A percentile compares a stretch with the other conserved stretches of the same genome.
Evolutionary conservation across 2,797 vertebrate genomes (phyloP).

Genomic region (Chelonia mydas): DNA sequence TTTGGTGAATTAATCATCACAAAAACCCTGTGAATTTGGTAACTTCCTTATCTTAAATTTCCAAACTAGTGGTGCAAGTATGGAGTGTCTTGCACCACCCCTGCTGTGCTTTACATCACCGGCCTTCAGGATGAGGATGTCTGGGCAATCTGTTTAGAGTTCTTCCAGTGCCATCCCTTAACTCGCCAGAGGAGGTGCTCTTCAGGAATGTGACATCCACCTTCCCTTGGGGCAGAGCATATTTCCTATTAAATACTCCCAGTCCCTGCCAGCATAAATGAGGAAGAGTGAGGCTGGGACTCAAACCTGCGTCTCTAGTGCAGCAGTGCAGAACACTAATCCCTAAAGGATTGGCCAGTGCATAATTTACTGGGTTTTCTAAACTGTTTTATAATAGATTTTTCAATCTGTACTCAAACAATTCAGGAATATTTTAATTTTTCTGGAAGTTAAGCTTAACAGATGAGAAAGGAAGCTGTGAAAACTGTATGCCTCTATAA

Average conservation of each 20-base stretch:
- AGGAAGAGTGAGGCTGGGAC: fast-evolving
- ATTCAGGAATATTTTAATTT: conserved; percentile 21
- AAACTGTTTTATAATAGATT: background rate
- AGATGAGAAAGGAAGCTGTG: conserved; percentile 24
- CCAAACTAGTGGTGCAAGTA: background rate
- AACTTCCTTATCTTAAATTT: background rate
- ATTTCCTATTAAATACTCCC: fast-evolving
- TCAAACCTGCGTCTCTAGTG: background rate
- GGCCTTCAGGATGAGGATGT: background rate
- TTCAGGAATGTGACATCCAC: background rate
- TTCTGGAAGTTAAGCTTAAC: background rate
- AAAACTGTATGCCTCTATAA: background rate
- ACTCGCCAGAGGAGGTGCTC: background rate
- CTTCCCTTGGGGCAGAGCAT: fast-evolving
- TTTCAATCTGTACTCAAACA: background rate
- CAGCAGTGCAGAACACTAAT: fast-evolving
- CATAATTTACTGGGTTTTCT: background rate
- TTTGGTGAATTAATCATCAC: background rate
- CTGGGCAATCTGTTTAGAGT: background rate
- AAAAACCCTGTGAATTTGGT: fast-evolving
- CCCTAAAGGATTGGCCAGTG: background rate
- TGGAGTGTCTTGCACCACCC: fast-evolving
- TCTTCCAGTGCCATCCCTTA: background rate
- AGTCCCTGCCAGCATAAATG: background rate
- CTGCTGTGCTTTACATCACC: background rate